Conservation (phyloP, 2,113 vertebrate genomes). For the Siniperca knerii region DNA sequence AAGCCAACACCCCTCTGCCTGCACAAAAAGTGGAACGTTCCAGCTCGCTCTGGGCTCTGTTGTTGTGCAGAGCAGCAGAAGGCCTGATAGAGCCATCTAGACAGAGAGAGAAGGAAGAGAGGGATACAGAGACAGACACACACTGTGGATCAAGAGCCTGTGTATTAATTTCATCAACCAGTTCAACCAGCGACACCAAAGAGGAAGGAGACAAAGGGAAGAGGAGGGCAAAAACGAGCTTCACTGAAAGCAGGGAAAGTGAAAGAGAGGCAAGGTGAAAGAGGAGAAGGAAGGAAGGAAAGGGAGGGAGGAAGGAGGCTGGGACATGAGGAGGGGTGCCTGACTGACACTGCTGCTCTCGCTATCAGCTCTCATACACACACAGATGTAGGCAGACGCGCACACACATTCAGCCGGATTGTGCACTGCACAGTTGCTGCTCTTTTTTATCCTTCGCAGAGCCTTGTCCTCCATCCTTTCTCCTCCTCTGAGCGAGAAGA, state of each 20-base stretch:
- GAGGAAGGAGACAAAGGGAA: slow-evolving; percentile 50
- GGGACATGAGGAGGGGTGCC: slow-evolving; percentile 76
- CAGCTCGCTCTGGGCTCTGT: slow-evolving; percentile 83
- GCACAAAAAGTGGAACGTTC: slow-evolving; percentile 78
- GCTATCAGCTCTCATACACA: slow-evolving; percentile 55
- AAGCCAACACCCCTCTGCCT: slow-evolving; percentile 75
- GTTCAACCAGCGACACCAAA: slow-evolving; percentile 59
- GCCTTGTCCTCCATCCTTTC: slow-evolving; percentile 80
- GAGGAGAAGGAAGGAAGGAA: slow-evolving; percentile 68
- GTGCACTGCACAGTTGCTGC: slow-evolving; percentile 59
- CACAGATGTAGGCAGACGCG: slow-evolving; percentile 35
- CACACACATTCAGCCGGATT: slow-evolving; percentile 56
- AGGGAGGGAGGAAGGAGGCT: slow-evolving; percentile 67
- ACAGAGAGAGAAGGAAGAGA: slow-evolving; percentile 50
- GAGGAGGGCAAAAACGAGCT: slow-evolving; percentile 35
- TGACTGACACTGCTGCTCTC: slow-evolving; percentile 71
- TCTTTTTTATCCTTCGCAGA: slow-evolving; percentile 53
- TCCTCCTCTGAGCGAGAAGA: slow-evolving; percentile 72
- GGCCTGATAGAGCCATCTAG: slow-evolving; percentile 80
- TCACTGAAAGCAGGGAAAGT: slow-evolving; percentile 54
- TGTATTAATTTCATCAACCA: slow-evolving; percentile 59
- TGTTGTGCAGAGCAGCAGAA: slow-evolving; percentile 89
- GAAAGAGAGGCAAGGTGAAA: slow-evolving; percentile 68
- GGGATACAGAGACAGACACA: slow-evolving; percentile 58
- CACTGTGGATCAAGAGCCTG: slow-evolving; percentile 56